Evolutionary conservation across 1,140 invertebrate species (phyloP).

Genomic region (Hormaphis cornu): DNA sequence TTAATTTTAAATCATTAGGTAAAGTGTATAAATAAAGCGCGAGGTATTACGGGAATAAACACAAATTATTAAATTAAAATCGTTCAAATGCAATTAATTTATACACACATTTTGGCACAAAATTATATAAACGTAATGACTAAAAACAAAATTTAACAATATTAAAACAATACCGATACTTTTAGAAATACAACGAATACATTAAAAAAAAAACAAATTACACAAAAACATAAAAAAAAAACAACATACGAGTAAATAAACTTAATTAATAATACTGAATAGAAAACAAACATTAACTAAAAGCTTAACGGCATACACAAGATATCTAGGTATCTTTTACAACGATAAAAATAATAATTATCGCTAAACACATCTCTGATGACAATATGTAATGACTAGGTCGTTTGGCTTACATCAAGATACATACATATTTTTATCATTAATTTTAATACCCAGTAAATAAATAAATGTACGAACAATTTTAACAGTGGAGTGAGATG

Average conservation of each 20-base stretch:
- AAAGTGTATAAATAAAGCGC: slow-evolving; percentile 14
- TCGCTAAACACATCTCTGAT: not conserved
- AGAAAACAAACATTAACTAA: slow-evolving; percentile 4
- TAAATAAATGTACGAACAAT: not conserved
- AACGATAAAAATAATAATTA: not conserved
- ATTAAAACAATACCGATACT: not conserved
- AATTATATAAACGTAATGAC: slow-evolving; percentile 18
- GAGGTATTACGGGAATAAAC: slow-evolving; percentile 19
- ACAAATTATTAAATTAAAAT: slow-evolving; percentile 4
- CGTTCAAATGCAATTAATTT: not conserved
- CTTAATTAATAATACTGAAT: slow-evolving; percentile 23
- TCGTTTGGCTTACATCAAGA: not conserved
- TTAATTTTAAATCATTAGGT: not conserved
- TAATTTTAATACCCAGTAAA: not conserved
- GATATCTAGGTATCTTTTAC: not conserved
- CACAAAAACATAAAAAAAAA: not conserved
- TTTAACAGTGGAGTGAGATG: not conserved
- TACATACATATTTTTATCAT: not conserved
- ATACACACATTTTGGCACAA: slow-evolving; percentile 27
- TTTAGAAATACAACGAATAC: not conserved
- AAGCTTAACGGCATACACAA: not conserved
- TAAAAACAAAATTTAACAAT: slow-evolving; percentile 11
- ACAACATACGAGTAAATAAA: not conserved
- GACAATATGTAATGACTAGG: not conserved
- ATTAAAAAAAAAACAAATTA: slow-evolving; percentile 13